Evolutionary conservation across 2,888 invertebrate genomes (phyloP), one percentile per base, ranked within the genome.

Genomic region (Salticus scenicus): DNA sequence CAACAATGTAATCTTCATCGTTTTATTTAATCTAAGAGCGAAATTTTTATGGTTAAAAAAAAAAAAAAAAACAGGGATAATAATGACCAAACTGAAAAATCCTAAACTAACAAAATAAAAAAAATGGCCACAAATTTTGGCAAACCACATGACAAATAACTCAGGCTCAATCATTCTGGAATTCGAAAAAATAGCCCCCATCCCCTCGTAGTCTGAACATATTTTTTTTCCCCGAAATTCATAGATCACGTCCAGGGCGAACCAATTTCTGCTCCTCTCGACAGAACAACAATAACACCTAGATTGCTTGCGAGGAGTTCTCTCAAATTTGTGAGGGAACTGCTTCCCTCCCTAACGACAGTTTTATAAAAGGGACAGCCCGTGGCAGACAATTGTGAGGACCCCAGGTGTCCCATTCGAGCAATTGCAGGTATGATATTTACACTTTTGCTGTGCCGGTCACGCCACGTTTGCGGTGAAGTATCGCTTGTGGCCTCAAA

Each of bases 131-230:
- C 81, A 81, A 74, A 81, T 81, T 74, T 81, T 69, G 17, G 47
- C 41, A 64, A 75, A 76, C 75, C 71, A 31, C 63, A 67, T 84
- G 83, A 84, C 83, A 84, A 84, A 84, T 84, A 78, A 84, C 83
- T 83, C 63, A 78, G 73, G 30, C 67, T 73, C 77, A 77, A 84
- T 84, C 83, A 84, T 83, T 73, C 66, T 33, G 30, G 57, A 57
- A 57, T 57, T 57, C 57, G n/a, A 28, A 30, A 17, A 66, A 24
- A n/a, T 10, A 30, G 66, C 67, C 33, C 42, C 33, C 5, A 20
- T 37, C 47, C 64, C 70, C 17, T 20, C 1, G n/a, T 33, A 20
- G n/a, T n/a, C 7, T 10, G 37, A 71, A 71, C 28, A 57, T 57
- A 24, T 57, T 47, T 47, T 47, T 47, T 47, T 17, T 14, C n/a